phyloP scores from a whole-genome alignment of 2,888 invertebrate species.

The Lepidocyrtinus sp. region DNA sequence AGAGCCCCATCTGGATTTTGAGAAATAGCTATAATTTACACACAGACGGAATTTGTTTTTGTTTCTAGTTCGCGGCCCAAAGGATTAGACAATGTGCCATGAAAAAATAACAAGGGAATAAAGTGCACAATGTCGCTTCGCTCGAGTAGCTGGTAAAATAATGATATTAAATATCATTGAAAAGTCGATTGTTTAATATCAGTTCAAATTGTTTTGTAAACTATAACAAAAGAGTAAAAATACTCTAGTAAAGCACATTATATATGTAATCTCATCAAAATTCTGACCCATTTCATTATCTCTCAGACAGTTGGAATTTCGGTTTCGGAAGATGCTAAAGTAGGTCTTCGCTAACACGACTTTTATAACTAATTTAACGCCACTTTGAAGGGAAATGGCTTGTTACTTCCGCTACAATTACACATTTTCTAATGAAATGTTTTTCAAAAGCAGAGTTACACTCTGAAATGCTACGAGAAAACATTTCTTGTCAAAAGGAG shows the following conservation, averaged over 20 bases:
- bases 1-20: constrained; percentile 49
- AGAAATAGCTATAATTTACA: constrained; percentile 52
- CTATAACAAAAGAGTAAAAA: background rate
- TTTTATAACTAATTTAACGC: constrained; percentile 7
- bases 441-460: no score
- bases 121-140: background rate
- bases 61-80: constrained; percentile 21
- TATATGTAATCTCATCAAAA: constrained; percentile 7
- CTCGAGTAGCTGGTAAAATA: background rate
- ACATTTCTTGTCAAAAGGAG: background rate
- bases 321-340: background rate
- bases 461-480: no score
- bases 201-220: background rate
- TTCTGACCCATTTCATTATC: background rate
- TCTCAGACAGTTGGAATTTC: background rate
- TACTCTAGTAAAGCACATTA: background rate
- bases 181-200: constrained; percentile 1
- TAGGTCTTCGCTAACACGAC: background rate
- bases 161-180: background rate
- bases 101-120: background rate
- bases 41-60: constrained; percentile 39
- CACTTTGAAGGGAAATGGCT: constrained; percentile 1
- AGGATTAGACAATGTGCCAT: background rate
- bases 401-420: constrained; percentile 36
- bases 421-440: no score